These are phyloP conservation scores for Paedocypris micromegethes DNA, from an alignment of 2,797 vertebrate genomes.

Conservation along the genomic window DNA sequence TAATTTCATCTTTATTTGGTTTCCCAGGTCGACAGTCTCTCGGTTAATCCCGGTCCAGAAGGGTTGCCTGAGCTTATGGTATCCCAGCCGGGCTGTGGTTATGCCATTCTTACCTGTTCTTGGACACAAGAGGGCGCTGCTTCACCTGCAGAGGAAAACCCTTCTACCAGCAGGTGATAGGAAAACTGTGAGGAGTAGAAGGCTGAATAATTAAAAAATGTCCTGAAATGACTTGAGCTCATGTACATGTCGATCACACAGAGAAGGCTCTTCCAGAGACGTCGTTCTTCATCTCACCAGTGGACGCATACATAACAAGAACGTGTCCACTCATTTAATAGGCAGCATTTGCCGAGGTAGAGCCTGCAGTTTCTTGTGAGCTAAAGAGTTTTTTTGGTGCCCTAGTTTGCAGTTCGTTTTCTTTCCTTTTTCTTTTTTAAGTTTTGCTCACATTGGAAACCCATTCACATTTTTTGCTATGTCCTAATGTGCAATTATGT, in stretches of 20 bases:
- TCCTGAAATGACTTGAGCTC: not conserved
- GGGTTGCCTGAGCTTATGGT: conserved; percentile 90
- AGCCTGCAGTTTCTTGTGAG: not conserved
- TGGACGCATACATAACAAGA: conserved; percentile 96
- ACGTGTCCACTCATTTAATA: conserved; percentile 93
- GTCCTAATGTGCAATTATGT: too few species aligned
- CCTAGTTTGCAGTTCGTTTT: too few species aligned
- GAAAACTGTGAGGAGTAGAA: not conserved
- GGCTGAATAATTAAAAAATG: conserved; percentile 4
- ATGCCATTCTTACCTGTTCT: conserved; percentile 85
- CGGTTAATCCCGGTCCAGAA: conserved; percentile 82
- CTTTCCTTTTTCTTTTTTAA: too few species aligned
- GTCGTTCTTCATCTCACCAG: conserved; percentile 86
- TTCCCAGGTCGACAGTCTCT: conserved; percentile 89
- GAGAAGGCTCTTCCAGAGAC: conserved; percentile 75
- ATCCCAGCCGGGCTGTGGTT: conserved; percentile 95
- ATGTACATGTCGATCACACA: conserved; percentile 40
- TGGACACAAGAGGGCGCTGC: conserved; percentile 75
- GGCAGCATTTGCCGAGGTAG: conserved; percentile 89
- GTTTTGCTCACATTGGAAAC: too few species aligned
- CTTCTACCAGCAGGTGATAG: conserved; percentile 59
- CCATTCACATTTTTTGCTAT: too few species aligned
- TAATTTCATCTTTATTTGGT: not conserved
- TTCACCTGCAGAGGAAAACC: conserved; percentile 53
- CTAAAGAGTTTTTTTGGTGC: too few species aligned